These are phyloP conservation scores for Rhimphoctona megacephalus DNA, from an alignment of 2,888 invertebrate genomes.

Conservation along the genomic window DNA sequence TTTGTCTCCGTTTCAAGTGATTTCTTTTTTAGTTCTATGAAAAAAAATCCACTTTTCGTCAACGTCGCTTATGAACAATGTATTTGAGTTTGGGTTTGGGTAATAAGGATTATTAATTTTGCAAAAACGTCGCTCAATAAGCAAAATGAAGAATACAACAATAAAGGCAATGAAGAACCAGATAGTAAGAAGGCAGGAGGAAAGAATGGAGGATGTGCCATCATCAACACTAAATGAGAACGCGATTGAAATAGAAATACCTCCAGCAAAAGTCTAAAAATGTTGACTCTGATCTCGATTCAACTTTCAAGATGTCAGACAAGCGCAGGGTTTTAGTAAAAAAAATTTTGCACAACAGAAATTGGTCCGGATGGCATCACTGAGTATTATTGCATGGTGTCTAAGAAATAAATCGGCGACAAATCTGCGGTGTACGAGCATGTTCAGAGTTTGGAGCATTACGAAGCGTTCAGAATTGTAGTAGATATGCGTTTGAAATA, in stretches of 20 bases:
- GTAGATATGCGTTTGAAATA: conserved; percentile 64
- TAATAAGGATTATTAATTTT: not conserved
- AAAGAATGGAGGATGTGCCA: no score
- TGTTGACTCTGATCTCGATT: not conserved
- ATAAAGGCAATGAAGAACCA: not conserved
- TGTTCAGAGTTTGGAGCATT: conserved; percentile 71
- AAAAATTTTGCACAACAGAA: not conserved
- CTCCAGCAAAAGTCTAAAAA: not conserved
- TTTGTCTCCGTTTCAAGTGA: no score
- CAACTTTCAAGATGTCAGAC: not conserved
- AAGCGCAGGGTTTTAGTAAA: conserved; percentile 33
- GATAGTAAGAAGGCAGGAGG: no score
- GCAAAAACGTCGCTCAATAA: not conserved
- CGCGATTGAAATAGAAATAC: no score
- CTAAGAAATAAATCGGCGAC: conserved; percentile 67
- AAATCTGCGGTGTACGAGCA: conserved; percentile 72
- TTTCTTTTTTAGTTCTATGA: no score
- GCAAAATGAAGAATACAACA: not conserved
- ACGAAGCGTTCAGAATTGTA: conserved; percentile 67
- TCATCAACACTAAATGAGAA: no score
- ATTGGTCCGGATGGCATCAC: not conserved
- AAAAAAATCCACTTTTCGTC: no score
- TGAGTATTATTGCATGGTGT: conserved; percentile 72
- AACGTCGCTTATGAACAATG: no score
- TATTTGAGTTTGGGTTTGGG: not conserved